Evolutionary conservation across 2,113 vertebrate genomes (phyloP), one percentile per base, ranked within the genome.

Genomic region (Thomomys bottae): DNA sequence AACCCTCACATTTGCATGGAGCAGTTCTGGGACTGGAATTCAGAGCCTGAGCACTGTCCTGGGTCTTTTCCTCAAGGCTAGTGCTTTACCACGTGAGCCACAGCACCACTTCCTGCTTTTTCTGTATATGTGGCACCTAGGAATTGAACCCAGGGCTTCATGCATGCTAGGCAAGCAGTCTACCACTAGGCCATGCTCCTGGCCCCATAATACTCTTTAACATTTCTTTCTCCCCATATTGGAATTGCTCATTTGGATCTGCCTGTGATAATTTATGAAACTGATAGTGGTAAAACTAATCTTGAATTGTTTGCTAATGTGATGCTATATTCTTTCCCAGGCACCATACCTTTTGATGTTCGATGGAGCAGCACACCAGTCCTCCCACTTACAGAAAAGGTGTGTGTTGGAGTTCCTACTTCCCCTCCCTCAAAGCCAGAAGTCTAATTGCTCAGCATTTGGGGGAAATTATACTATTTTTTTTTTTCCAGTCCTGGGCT

Each of bases 321-420:
- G 61, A 70, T 49, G 24, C 64, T 80, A 0, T 83, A 28, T 95
- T 95, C 72, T 90, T 92, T 64, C 68, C 42, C 88, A 93, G 94
- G 80, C 63, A 73, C 80, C 88, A 84, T 28, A 89, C 36, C 80
- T 92, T 21, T 76, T 77, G 92, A 75, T 90, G 75, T 84, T 87
- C 87, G 77, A 79, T 95, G 93, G 87, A 91, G 71, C 68, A 59
- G 77, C 64, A 10, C 26, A 49, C 87, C 78, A 81, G 61, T 34
- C 86, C 34, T 34, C 87, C 89, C 42, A 30, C 82, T 49, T 82
- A 79, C 18, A 24, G 34, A 88, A 89, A 92, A 96, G 78, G 72
- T 94, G 63, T 84, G 93, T 94, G 63, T n/a, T 30, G 2, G 8
- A 76, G 40, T 32, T n/a, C 71, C 38, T 54, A 8, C 34, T 64